Base-by-base conservation (phyloP, 2,797 vertebrate species). In the Galago senegalensis region DNA sequence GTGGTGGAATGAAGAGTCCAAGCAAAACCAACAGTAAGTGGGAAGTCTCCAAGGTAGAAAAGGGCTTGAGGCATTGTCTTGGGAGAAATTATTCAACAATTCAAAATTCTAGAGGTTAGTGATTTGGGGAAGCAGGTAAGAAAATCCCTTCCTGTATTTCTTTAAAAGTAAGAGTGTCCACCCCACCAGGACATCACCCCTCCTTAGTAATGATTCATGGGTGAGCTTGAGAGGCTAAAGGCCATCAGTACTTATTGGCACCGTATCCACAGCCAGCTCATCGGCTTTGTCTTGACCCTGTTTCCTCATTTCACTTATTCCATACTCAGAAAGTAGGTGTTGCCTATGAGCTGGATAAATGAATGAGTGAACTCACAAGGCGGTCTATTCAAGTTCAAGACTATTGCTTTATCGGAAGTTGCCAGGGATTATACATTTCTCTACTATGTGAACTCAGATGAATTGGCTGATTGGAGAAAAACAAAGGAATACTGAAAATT, bases 371-470 rank as follows among this genome's bases (percentile, higher is more conserved):
- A 37, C 5, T 85, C 63, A 46, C 20, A 60, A 91, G 31, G 17
- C 60, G 34, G 34, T 34, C 34, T 34, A 34, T 34, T 34, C 34
- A 34, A 34, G 34, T 89, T 85, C 67, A 87, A 94, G 85, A 58
- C 63, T 56, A 37, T 83, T 53, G 73, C 9, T 80, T 29, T 89
- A 77, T 94, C 37, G 53, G 21, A 93, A 93, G 31, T 70, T 89
- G 53, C 60, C 87, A 75, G 81, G 56, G 73, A 90, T 40, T 89
- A 60, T 23, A 13, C 7, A 43, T 17, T 82, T 92, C 73, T 89
- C 23, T 92, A n/a, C 77, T 88, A 67, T 14, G 12, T 80, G 69
- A 96, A 93, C 11, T 72, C 85, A 88, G 90, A 81, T 70, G 75
- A 91, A 58, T 31, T 82, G 46, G 18, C 43, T 75, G 49, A 31